phyloP scores from a whole-genome alignment of 2,797 vertebrate species.

The Euphonia xanthogaster region DNA sequence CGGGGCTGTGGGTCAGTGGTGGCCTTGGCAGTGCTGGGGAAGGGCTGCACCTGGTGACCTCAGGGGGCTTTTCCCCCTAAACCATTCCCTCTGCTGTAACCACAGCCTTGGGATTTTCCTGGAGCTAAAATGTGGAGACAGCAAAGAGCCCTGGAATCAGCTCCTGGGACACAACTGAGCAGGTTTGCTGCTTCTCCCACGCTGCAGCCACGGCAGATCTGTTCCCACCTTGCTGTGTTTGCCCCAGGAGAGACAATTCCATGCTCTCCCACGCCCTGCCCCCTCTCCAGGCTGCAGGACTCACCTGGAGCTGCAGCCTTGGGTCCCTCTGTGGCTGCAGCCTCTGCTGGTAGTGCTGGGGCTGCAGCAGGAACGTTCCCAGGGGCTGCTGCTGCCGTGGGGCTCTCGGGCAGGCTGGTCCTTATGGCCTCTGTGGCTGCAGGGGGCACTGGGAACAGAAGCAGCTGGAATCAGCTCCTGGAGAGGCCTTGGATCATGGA shows the following conservation, averaged over 20 bases:
- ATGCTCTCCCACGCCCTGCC: rapidly evolving
- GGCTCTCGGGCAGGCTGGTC: neutral
- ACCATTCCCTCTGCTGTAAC: neutral
- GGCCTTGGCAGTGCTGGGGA: neutral
- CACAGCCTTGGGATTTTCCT: rapidly evolving
- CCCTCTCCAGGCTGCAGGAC: neutral
- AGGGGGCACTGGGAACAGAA: neutral
- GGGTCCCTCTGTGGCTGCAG: neutral
- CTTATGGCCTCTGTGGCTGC: neutral
- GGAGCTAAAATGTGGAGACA: neutral
- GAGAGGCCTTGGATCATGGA: neutral
- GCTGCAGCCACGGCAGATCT: rapidly evolving
- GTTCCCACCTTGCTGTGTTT: rapidly evolving
- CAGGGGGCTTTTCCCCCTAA: neutral
- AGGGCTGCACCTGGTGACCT: rapidly evolving
- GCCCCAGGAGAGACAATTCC: neutral
- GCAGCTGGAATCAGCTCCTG: neutral
- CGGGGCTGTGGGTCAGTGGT: neutral
- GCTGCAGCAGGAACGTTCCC: neutral
- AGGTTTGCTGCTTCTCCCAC: neutral
- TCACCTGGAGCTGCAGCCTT: neutral
- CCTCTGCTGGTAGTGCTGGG: neutral
- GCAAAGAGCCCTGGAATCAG: rapidly evolving
- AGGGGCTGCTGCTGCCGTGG: neutral
- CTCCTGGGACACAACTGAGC: neutral